Evolutionary conservation across 2,797 vertebrate genomes (phyloP).

Genomic region (Sebastes alutus): DNA sequence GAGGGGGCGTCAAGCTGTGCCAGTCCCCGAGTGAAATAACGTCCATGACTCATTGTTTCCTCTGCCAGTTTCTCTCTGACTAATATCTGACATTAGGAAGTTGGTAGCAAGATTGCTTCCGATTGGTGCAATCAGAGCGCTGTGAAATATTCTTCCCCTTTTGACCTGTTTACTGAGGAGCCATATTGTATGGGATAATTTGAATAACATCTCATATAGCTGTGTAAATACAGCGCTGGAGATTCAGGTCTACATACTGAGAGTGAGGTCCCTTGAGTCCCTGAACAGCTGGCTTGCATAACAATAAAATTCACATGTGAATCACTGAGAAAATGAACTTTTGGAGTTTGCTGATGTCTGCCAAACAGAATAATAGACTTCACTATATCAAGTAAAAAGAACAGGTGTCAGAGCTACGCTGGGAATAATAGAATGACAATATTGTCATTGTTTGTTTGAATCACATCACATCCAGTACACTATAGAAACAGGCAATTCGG

Average conservation of each 20-base stretch:
- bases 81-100: conserved; percentile 34
- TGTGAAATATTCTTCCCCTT: neutral
- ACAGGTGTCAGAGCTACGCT: neutral
- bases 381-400: neutral
- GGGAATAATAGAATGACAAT: neutral
- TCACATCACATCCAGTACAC: neutral
- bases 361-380: neutral
- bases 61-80: conserved; percentile 40
- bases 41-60: conserved; percentile 45
- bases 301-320: neutral
- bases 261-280: neutral
- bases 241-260: neutral
- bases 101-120: conserved; percentile 11
- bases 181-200: neutral
- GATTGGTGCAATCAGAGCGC: neutral
- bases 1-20: neutral
- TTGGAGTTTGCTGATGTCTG: neutral
- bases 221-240: neutral
- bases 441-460: neutral
- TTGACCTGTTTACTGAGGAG: conserved; percentile 14
- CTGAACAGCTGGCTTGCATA: neutral
- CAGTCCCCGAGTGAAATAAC: conserved; percentile 28
- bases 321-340: neutral
- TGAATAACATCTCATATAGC: neutral
- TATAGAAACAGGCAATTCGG: neutral